Conservation (phyloP, 2,888 invertebrate species). For the Andricus quercusramuli region DNA sequence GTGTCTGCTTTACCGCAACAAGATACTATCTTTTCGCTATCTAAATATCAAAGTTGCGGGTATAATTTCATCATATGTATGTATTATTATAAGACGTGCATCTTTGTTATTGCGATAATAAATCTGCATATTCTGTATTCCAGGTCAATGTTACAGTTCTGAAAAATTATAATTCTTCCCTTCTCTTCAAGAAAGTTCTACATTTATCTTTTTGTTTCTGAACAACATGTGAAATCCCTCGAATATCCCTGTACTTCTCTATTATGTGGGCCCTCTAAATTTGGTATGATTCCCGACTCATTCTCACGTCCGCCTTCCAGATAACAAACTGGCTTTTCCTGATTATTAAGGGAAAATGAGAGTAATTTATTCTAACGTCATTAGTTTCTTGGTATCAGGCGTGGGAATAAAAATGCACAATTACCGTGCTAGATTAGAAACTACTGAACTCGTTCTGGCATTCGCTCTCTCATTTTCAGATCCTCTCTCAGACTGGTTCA, state of each 20-base stretch:
- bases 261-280: too few species aligned
- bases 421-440: conserved; percentile 23
- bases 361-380: conserved; percentile 15
- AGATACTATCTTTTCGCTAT: conserved; percentile 17
- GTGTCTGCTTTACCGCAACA: background rate
- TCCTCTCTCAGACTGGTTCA: conserved; percentile 24
- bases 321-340: background rate
- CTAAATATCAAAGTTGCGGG: conserved; percentile 1
- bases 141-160: background rate
- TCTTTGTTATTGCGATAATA: conserved; percentile 10
- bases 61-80: conserved; percentile 18
- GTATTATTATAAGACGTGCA: background rate
- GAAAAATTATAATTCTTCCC: background rate
- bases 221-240: too few species aligned
- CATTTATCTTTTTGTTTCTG: background rate
- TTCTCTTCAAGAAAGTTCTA: background rate
- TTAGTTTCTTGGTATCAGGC: conserved; percentile 27
- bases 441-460: conserved; percentile 26
- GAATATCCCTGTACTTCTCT: too few species aligned
- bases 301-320: too few species aligned
- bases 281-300: too few species aligned
- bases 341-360: conserved; percentile 30
- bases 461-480: conserved; percentile 23
- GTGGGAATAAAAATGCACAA: conserved; percentile 36
- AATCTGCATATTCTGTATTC: background rate